A percentile compares a stretch with the other conserved stretches of the same genome.
Evolutionary conservation across 2,797 vertebrate species (phyloP).

Genomic region (Hippocampus kuda): DNA sequence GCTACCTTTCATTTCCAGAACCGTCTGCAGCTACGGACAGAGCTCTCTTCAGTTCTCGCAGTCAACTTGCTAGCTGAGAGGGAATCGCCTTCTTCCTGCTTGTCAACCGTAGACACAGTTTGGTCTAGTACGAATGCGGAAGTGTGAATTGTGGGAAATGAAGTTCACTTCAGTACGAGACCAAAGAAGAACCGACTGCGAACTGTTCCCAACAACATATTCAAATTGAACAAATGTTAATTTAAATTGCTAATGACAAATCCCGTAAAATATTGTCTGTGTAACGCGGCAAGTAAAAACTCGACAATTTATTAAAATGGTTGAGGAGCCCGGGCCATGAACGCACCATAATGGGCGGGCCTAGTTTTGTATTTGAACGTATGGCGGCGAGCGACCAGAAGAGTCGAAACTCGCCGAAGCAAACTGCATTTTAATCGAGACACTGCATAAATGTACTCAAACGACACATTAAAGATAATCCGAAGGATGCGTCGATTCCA

Average conservation of each 20-base stretch:
- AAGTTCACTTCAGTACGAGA: slow-evolving; percentile 13
- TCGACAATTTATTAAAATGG: not conserved
- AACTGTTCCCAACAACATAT: not conserved
- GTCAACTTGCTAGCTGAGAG: not conserved
- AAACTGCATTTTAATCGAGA: not conserved
- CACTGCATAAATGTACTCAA: not conserved
- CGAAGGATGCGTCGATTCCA: not conserved
- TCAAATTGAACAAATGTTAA: not conserved
- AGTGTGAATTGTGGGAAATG: slow-evolving; percentile 49
- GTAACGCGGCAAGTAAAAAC: not conserved
- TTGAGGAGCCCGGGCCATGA: not conserved
- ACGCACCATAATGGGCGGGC: slow-evolving; percentile 8
- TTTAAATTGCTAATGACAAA: not conserved
- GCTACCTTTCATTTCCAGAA: slow-evolving; percentile 46
- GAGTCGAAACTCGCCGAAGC: slow-evolving; percentile 12
- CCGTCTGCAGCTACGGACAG: not conserved
- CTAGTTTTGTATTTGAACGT: slow-evolving; percentile 19
- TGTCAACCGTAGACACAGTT: not conserved
- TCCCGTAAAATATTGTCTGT: not conserved
- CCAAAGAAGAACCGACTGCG: too few species aligned
- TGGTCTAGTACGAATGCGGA: slow-evolving; percentile 25
- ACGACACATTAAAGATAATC: not conserved
- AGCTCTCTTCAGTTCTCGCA: not conserved
- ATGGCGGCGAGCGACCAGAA: slow-evolving; percentile 24
- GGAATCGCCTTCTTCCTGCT: not conserved